These are phyloP conservation scores for Drosophila kurseongensis DNA, from an alignment of 1,140 invertebrate genomes.

Conservation along the genomic window DNA sequence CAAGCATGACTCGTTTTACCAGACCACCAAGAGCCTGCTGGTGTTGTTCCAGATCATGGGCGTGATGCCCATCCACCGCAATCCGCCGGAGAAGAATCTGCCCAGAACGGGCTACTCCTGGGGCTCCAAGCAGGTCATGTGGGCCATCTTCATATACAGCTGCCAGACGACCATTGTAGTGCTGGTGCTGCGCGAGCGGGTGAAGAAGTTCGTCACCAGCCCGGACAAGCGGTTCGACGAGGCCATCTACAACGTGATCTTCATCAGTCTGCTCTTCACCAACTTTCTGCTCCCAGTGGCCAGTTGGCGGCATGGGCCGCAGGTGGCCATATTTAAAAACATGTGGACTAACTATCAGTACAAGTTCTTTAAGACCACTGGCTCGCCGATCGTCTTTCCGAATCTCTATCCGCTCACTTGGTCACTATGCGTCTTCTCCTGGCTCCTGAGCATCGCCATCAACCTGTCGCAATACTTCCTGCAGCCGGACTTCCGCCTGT, in stretches of 20 bases:
- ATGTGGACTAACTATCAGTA: conserved; percentile 90
- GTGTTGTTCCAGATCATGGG: conserved; percentile 90
- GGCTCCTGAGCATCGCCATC: conserved; percentile 87
- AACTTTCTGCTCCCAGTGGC: conserved; percentile 89
- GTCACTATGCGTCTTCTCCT: conserved; percentile 87
- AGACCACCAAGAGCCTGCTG: conserved; percentile 88
- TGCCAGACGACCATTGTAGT: conserved; percentile 86
- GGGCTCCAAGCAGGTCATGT: conserved; percentile 86
- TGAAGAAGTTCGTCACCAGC: conserved; percentile 86
- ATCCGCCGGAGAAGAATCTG: conserved; percentile 85
- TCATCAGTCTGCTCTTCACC: conserved; percentile 89
- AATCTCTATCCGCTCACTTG: conserved; percentile 87
- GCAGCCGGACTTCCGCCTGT: conserved; percentile 88
- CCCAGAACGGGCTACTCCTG: conserved; percentile 86
- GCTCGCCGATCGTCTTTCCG: conserved; percentile 87
- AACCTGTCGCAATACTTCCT: conserved; percentile 88
- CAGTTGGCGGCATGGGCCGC: conserved; percentile 88
- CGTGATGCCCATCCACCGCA: conserved; percentile 89
- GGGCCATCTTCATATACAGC: conserved; percentile 86
- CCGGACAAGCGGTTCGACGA: conserved; percentile 89
- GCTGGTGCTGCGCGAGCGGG: conserved; percentile 85
- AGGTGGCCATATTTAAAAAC: conserved; percentile 90
- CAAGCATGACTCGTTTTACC: conserved; percentile 88
- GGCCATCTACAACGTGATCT: conserved; percentile 89
- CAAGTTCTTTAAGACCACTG: conserved; percentile 88